Evolutionary conservation across 2,888 invertebrate species (phyloP), one percentile per base, ranked within the genome.

Genomic region (Hoplodrina blanda): DNA sequence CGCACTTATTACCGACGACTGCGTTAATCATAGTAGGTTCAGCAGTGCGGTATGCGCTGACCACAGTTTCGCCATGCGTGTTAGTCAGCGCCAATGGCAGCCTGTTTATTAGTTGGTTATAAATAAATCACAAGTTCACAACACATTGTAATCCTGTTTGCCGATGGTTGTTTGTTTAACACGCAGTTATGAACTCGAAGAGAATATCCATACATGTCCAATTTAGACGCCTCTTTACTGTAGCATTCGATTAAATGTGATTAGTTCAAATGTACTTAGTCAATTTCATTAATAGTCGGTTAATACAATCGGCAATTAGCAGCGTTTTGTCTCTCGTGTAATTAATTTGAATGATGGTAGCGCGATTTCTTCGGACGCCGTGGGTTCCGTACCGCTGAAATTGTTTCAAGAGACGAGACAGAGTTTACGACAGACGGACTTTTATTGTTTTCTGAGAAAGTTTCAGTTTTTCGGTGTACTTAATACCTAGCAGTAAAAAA

Each of bases 101-200:
- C 33, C 15, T 62, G 72, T 61, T 67, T 64, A 68, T 55, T 56
- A 55, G 44, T 44, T 15, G 55, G 55, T 67, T 82, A 78, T 78
- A 74, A 78, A 81, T 81, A 79, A 76, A 73, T 69, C 67, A 71
- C 66, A 77, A 79, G 73, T 73, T 69, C 69, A 71, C 66, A 80
- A 69, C 54, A 76, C 69, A 73, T 69, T 76, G 67, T 81, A 71
- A 69, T 62, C 61, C 69, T 62, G 57, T 66, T 71, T n/a, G 59
- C 30, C 59, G 63, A 55, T 69, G 68, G 30, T 70, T 73, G 73
- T 82, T 69, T 59, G 70, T 70, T 63, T 57, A 69, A 63, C 66
- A 65, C 46, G 55, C 61, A 49, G 59, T 62, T 73, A 65, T 64
- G 69, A 25, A 62, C 53, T 50, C 25, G 60, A 50, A 20, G 67